Evolutionary conservation across 2,888 invertebrate genomes (phyloP).

Genomic region (Gymnocheta viridis): DNA sequence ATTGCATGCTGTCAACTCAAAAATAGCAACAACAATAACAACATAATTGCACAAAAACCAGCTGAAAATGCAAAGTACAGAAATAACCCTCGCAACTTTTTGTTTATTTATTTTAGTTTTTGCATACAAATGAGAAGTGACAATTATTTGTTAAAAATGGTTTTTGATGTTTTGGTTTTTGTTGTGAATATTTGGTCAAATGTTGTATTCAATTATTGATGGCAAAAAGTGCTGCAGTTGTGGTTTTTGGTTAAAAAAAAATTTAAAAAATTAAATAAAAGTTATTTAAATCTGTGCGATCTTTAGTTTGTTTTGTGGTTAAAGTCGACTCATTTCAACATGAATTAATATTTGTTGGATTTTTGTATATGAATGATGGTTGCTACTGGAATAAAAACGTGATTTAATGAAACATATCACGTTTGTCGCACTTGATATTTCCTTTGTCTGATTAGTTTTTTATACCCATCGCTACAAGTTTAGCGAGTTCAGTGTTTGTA

Average conservation of each 20-base stretch:
- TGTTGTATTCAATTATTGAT: not conserved
- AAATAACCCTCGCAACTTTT: conserved; percentile 2
- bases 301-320: too few species aligned
- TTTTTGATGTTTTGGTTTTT: not conserved
- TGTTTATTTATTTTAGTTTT: too few species aligned
- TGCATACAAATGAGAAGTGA: conserved; percentile 42
- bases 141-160: not conserved
- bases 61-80: not conserved
- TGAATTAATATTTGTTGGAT: too few species aligned
- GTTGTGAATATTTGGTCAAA: not conserved
- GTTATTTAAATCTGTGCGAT: too few species aligned
- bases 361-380: too few species aligned
- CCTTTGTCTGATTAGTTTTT: too few species aligned
- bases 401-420: conserved; percentile 49
- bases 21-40: too few species aligned
- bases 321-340: not conserved
- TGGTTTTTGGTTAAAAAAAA: too few species aligned
- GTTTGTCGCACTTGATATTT: conserved; percentile 9
- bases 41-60: not conserved
- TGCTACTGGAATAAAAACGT: not conserved
- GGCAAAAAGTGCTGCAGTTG: too few species aligned
- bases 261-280: too few species aligned
- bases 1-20: not conserved
- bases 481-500: too few species aligned
- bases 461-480: too few species aligned